Evolutionary conservation across 2,797 vertebrate species (phyloP).

Genomic region (Enteromius mattozi): DNA sequence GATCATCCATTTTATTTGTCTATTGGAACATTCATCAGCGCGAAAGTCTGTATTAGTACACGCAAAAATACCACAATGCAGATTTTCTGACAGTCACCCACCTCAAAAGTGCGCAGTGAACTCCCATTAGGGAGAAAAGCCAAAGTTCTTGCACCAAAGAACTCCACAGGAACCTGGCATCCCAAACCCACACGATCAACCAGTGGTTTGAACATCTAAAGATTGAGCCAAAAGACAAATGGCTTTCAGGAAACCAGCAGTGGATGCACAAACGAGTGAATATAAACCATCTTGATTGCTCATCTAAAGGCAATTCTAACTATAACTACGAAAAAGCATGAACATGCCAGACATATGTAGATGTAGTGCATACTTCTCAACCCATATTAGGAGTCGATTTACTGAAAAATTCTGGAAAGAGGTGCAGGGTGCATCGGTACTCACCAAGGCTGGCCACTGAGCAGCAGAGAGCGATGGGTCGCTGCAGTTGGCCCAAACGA

Average conservation of each 20-base stretch:
- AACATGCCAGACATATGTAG: not conserved
- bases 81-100: conserved; percentile 63
- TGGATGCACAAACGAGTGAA: not conserved
- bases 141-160: conserved; percentile 88
- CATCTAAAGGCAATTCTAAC: not conserved
- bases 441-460: conserved; percentile 94
- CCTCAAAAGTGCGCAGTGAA: conserved; percentile 92
- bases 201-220: conserved; percentile 89
- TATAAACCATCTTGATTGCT: no score
- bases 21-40: not conserved
- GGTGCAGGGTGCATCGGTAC: conserved; percentile 57
- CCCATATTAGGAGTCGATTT: not conserved
- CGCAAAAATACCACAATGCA: not conserved
- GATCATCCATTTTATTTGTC: not conserved
- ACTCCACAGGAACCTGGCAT: conserved; percentile 91
- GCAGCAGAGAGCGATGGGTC: conserved; percentile 77
- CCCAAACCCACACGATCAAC: conserved; percentile 95
- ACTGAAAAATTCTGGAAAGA: no score
- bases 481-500: conserved; percentile 89
- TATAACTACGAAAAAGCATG: not conserved
- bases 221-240: not conserved
- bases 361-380: no score
- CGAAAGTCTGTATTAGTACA: not conserved
- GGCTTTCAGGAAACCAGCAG: not conserved
- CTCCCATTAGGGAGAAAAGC: conserved; percentile 90